Conservation (phyloP, 2,888 invertebrate genomes). For the Noctua pronuba region DNA sequence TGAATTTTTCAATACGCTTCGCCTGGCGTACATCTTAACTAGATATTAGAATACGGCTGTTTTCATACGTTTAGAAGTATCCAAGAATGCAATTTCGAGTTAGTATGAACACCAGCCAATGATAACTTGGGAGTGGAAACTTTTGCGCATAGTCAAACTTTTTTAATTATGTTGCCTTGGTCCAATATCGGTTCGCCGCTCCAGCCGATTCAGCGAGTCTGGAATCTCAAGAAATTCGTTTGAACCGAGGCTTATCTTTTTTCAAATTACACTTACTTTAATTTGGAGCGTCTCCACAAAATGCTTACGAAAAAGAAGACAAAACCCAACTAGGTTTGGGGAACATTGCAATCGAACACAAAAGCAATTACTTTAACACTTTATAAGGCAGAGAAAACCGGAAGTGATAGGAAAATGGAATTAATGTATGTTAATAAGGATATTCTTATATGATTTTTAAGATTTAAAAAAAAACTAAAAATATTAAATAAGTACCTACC, state of each 20-base stretch:
- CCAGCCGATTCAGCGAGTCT: conserved; percentile 56
- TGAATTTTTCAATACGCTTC: conserved; percentile 59
- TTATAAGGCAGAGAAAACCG: too few species aligned
- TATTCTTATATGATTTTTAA: too few species aligned
- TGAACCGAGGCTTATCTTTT: conserved; percentile 54
- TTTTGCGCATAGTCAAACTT: conserved; percentile 68
- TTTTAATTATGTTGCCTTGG: conserved; percentile 74
- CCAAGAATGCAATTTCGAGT: conserved; percentile 59
- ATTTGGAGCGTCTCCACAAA: conserved; percentile 35
- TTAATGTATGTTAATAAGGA: too few species aligned
- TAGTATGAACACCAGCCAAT: conserved; percentile 46
- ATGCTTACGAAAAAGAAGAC: not conserved
- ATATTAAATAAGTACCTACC: too few species aligned
- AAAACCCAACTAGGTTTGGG: not conserved
- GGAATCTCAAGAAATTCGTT: conserved; percentile 61
- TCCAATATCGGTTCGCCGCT: conserved; percentile 66
- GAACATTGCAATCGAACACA: not conserved
- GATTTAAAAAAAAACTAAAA: too few species aligned
- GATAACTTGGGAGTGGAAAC: conserved; percentile 61
- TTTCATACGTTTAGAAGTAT: conserved; percentile 33
- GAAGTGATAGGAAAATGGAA: too few species aligned
- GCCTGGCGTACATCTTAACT: conserved; percentile 37
- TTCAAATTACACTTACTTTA: conserved; percentile 45
- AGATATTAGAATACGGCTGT: conserved; percentile 53
- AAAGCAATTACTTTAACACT: not conserved